phyloP scores from a whole-genome alignment of 2,797 vertebrate species.

The Caiman crocodilus region DNA sequence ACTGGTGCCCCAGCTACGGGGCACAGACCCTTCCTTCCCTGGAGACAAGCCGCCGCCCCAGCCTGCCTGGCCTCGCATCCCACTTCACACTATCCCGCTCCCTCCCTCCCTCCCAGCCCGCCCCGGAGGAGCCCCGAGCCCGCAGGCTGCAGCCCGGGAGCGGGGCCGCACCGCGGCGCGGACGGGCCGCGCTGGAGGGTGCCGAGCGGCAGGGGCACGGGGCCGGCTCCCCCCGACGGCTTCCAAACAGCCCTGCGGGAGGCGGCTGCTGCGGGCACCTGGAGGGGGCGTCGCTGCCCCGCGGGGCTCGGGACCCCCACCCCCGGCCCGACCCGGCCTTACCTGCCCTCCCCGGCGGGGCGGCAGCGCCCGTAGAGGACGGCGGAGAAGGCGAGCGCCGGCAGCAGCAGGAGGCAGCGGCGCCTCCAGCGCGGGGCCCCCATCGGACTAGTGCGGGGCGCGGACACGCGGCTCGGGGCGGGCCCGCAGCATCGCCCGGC shows the following conservation, averaged over 20 bases:
- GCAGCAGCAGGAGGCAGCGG: conserved; percentile 68
- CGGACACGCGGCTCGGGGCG: neutral
- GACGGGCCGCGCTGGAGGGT: neutral
- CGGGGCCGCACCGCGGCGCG: fast-evolving
- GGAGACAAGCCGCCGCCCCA: neutral
- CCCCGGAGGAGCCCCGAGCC: neutral
- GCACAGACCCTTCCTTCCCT: too few species aligned
- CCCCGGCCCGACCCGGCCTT: neutral
- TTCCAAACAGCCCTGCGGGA: fast-evolving
- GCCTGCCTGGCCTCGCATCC: neutral
- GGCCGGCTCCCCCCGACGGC: neutral
- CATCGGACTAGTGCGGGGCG: conserved; percentile 1
- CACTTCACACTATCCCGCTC: neutral
- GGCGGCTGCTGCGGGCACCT: neutral
- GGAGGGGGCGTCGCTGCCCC: too few species aligned
- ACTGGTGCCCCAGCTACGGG: too few species aligned
- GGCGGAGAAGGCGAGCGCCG: conserved; percentile 45
- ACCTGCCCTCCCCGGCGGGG: conserved; percentile 61
- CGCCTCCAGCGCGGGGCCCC: conserved; percentile 63
- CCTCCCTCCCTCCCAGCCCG: neutral
- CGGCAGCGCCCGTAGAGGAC: conserved; percentile 67
- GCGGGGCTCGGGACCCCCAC: neutral
- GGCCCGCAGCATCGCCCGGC: fast-evolving
- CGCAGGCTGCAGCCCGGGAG: neutral
- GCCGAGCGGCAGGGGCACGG: fast-evolving